Percentiles rank a stretch among this genome's conserved stretches.
Conservation (phyloP, 1,140 invertebrate genomes). For the Dendroctonus valens region DNA sequence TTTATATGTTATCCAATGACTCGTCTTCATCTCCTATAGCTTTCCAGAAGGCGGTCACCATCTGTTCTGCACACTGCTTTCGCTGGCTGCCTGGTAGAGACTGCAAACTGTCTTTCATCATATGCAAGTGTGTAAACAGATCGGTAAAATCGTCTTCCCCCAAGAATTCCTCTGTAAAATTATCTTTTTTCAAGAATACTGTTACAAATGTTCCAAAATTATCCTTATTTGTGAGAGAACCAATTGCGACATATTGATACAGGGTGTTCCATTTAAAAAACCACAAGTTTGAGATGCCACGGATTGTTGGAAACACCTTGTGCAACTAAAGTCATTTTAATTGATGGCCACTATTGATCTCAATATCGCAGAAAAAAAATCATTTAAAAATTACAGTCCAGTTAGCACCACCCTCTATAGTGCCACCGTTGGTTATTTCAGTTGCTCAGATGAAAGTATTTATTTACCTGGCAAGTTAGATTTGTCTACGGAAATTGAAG, state of each 20-base stretch:
- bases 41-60: constrained; percentile 76
- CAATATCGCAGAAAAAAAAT: no score
- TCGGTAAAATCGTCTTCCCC: constrained; percentile 59
- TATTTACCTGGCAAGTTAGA: no score
- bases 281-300: no score
- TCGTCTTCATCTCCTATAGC: constrained; percentile 75
- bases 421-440: no score
- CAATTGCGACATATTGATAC: no score
- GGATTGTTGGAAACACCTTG: no score
- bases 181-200: background rate
- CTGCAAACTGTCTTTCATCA: constrained; percentile 68
- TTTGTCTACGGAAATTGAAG: background rate
- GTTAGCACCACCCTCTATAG: no score
- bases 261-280: background rate
- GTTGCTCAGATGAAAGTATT: no score
- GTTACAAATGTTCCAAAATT: constrained; percentile 1
- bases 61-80: constrained; percentile 71
- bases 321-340: no score
- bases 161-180: constrained; percentile 21
- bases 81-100: constrained; percentile 63
- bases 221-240: no score
- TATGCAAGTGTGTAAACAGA: constrained; percentile 62
- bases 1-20: constrained; percentile 33
- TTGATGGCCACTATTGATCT: no score
- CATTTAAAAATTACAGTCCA: no score